These are phyloP conservation scores for Euphonia xanthogaster DNA, from an alignment of 2,797 vertebrate genomes.

Conservation along the genomic window DNA sequence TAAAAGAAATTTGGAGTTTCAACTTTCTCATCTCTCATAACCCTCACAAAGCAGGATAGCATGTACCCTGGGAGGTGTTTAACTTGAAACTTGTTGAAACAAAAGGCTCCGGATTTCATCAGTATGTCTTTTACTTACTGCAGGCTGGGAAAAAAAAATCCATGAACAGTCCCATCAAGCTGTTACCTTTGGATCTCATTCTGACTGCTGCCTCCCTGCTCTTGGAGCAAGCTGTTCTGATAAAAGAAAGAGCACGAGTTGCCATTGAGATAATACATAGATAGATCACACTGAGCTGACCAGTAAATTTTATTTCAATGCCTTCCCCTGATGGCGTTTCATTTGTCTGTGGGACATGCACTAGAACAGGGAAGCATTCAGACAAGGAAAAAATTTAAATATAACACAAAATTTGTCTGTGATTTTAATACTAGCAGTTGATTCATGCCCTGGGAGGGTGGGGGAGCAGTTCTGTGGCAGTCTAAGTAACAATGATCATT, in stretches of 20 bases:
- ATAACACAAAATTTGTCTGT: conserved; percentile 41
- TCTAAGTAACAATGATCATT: conserved; percentile 45
- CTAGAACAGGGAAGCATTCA: conserved; percentile 31
- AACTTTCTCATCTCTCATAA: neutral
- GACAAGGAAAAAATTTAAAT: conserved; percentile 8
- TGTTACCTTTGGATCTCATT: conserved; percentile 2
- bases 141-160: neutral
- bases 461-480: conserved; percentile 29
- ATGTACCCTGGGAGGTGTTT: neutral
- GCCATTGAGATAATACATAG: neutral
- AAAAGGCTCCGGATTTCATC: neutral
- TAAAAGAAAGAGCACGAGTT: neutral
- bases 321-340: neutral
- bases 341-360: neutral
- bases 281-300: neutral
- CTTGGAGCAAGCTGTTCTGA: neutral
- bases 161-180: neutral
- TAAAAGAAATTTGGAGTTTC: neutral
- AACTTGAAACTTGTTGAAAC: conserved; percentile 21
- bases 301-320: conserved; percentile 26
- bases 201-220: neutral
- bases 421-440: conserved; percentile 48
- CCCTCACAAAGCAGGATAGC: neutral
- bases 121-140: neutral
- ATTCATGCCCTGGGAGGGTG: conserved; percentile 37